Conservation (phyloP, 2,888 invertebrate species). For the Tethea ocularis region DNA sequence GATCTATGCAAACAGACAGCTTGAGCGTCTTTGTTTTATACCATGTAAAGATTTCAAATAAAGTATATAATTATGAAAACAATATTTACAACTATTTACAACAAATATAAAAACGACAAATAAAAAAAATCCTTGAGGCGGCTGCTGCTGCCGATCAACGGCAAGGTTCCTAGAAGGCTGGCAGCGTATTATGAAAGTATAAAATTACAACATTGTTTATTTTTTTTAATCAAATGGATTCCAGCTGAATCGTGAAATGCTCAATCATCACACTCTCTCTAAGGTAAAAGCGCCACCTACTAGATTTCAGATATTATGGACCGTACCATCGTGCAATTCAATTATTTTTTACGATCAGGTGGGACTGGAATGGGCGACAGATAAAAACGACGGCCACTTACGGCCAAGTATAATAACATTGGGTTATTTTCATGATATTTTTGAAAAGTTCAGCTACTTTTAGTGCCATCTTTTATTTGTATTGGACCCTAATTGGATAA, state of each 20-base stretch:
- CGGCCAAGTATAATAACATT: slow-evolving; percentile 44
- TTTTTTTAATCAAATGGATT: not conserved
- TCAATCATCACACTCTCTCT: not conserved
- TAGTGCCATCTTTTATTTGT: not conserved
- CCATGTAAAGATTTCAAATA: no score
- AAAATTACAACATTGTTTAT: not conserved
- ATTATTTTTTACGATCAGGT: slow-evolving; percentile 81
- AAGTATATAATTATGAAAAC: no score
- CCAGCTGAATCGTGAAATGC: not conserved
- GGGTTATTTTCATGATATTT: slow-evolving; percentile 44
- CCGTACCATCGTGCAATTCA: slow-evolving; percentile 67
- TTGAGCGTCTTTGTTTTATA: no score
- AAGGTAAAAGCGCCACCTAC: slow-evolving; percentile 19
- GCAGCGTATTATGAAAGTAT: no score
- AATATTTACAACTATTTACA: no score
- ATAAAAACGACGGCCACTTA: slow-evolving; percentile 50
- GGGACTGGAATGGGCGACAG: slow-evolving; percentile 63
- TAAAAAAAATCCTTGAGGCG: no score
- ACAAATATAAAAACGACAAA: no score
- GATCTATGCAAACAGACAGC: no score
- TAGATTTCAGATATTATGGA: slow-evolving; percentile 43
- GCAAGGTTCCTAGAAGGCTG: no score
- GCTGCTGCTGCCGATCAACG: no score
- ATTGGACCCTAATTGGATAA: slow-evolving; percentile 16
- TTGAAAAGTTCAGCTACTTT: slow-evolving; percentile 52